Conservation (phyloP, 1,140 invertebrate genomes). For the Cotesia glomerata region DNA sequence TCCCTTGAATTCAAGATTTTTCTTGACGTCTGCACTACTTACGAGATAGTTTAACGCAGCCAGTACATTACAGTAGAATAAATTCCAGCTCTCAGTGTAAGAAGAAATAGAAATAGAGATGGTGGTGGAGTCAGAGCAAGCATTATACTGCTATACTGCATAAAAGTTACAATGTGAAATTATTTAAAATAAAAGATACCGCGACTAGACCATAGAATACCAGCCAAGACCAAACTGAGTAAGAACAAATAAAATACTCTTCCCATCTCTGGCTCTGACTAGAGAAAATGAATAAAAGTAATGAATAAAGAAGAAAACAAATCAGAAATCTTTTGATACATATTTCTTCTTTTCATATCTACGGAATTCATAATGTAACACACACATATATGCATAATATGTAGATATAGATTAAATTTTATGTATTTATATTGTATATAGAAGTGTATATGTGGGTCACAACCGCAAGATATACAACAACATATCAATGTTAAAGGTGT, state of each 20-base stretch:
- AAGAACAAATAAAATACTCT: too few species aligned
- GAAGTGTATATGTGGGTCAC: conserved; percentile 16
- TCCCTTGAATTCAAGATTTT: conserved; percentile 1
- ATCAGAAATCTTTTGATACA: neutral
- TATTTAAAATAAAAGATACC: neutral
- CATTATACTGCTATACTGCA: too few species aligned
- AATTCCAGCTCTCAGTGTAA: too few species aligned
- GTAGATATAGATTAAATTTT: too few species aligned
- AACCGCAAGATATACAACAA: neutral
- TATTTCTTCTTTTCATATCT: neutral
- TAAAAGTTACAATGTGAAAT: neutral
- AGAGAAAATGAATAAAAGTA: neutral
- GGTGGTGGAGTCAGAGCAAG: too few species aligned
- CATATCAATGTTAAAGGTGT: neutral
- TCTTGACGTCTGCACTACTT: neutral
- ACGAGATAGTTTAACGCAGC: too few species aligned
- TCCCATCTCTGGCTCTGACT: too few species aligned
- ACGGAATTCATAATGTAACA: neutral
- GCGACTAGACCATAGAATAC: too few species aligned
- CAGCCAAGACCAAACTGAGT: neutral
- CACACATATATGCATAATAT: too few species aligned
- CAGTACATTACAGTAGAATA: neutral
- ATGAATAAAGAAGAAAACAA: neutral
- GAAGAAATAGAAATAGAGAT: neutral
- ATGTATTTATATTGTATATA: too few species aligned